These are phyloP conservation scores for Sinocyclocheilus grahami DNA, from an alignment of 2,113 vertebrate species.

Conservation along the genomic window DNA sequence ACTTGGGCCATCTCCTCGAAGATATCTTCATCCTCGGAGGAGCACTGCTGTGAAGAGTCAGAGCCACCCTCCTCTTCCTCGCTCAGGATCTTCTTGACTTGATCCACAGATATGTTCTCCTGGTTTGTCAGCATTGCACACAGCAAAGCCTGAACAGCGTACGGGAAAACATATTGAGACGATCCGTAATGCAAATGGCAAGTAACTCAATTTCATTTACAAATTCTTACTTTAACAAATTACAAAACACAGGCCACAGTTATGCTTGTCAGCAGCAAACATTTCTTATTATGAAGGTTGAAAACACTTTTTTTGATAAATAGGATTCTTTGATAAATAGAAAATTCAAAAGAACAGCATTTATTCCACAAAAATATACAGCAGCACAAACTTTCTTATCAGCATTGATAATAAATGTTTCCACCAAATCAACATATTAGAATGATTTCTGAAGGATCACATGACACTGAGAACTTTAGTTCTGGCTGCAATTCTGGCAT, in stretches of 20 bases:
- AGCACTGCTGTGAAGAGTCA: constrained; percentile 91
- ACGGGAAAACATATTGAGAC: neutral
- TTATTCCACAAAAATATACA: no score
- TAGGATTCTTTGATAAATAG: no score
- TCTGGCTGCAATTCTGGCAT: no score
- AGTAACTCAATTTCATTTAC: neutral
- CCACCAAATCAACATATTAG: no score
- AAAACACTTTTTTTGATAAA: no score
- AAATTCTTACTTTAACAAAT: neutral
- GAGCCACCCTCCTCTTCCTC: constrained; percentile 92
- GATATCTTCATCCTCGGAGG: constrained; percentile 97
- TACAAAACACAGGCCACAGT: neutral
- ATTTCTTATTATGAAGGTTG: no score
- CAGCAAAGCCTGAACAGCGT: constrained; percentile 80
- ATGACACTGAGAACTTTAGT: no score
- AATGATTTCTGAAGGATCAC: no score
- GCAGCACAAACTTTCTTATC: no score
- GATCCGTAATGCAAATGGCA: neutral
- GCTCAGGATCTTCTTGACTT: constrained; percentile 90
- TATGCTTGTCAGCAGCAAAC: no score
- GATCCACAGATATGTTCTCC: constrained; percentile 86
- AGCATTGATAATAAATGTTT: no score
- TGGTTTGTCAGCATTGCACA: constrained; percentile 88
- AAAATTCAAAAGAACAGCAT: no score
- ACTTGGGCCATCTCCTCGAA: constrained; percentile 98